Evolutionary conservation across 2,797 vertebrate species (phyloP), one percentile per base, ranked within the genome.

Genomic region (Pseudochirops corinnae): DNA sequence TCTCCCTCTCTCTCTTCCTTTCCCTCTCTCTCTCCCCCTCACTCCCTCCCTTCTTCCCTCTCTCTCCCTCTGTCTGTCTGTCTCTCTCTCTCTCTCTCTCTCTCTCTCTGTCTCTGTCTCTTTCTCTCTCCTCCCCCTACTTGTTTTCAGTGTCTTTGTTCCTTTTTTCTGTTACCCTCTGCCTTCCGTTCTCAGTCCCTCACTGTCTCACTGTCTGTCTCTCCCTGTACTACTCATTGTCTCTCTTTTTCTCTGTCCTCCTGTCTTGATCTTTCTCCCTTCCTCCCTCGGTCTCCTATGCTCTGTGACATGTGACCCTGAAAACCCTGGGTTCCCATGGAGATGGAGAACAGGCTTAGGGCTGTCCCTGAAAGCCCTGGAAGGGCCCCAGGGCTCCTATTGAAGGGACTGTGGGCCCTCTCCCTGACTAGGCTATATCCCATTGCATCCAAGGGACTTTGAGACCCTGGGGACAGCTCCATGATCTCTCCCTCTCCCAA

Each of bases 281-380:
- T 82, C 74, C 74, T 26, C 74, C 74, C 82, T 57, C 96, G 93
- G 96, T 96, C 92, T 96, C 96, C 98, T 97, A 58, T 0, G 91
- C 96, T 95, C 94, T 97, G 97, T 98, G 98, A 98, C 98, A 98
- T 98, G 98, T 98, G 98, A 98, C 98, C 98, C 97, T 95, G 56
- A 98, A 98, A 98, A 98, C 98, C 97, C 95, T 52, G 97, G 97
- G 98, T 98, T 98, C 97, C 98, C 98, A 98, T 98, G 98, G 98
- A 97, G 98, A 96, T 82, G 74, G 74, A 46, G 39, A 9, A 82
- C 21, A 82, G 39, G 74, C 74, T 82, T 82, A 82, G 39, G 39
- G 39, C 74, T 82, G 74, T 82, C 74, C 74, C 74, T 82, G 39
- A 82, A 82, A 82, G 74, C 74, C 74, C 74, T 82, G 74, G 46